Evolutionary conservation across 1,140 invertebrate species (phyloP), one percentile per base, ranked within the genome.

Genomic region (Bombus consobrinus): DNA sequence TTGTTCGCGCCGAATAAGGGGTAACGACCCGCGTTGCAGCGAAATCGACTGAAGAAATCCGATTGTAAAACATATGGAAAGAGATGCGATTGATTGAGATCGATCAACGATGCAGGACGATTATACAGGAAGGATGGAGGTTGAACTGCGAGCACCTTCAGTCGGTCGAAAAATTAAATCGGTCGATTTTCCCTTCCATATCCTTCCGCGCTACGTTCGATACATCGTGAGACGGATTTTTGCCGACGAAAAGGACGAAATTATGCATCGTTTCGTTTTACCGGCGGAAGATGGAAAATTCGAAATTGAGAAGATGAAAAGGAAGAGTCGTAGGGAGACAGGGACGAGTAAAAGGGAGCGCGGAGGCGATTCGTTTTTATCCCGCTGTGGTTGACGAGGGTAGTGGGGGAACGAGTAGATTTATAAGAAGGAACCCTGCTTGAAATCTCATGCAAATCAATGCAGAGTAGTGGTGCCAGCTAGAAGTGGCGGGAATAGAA

Each of bases 381-480:
- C 80, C n/a, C 78, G 85, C 77, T 82, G 74, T 83, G 87, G 89
- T 87, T 81, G 89, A 85, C 76, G 72, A 84, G 69, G 89, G 62
- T 57, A 75, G 85, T 47, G 74, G 76, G 12, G 86, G 39, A n/a
- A n/a, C 15, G 88, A 83, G 81, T 86, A 92, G 85, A 93, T 92
- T 92, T 92, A 92, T 88, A 91, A 92, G 91, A 81, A 92, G 84
- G 89, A 86, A 88, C 86, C 89, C 88, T 86, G 84, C 85, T 92
- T 90, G 89, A 92, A 91, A 91, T 91, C 90, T 92, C 91, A 94
- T 94, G 93, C 93, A 93, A 94, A 94, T 93, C 92, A 93, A 92
- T 93, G 92, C 88, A 91, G 86, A 80, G 88, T 87, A 89, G 87
- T 83, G 71, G 53, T 66, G 85, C 43, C 76, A 59, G 64, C 83